These are phyloP conservation scores for Pristionchus exspectatus DNA, from an alignment of 2,888 invertebrate genomes.

Conservation along the genomic window DNA sequence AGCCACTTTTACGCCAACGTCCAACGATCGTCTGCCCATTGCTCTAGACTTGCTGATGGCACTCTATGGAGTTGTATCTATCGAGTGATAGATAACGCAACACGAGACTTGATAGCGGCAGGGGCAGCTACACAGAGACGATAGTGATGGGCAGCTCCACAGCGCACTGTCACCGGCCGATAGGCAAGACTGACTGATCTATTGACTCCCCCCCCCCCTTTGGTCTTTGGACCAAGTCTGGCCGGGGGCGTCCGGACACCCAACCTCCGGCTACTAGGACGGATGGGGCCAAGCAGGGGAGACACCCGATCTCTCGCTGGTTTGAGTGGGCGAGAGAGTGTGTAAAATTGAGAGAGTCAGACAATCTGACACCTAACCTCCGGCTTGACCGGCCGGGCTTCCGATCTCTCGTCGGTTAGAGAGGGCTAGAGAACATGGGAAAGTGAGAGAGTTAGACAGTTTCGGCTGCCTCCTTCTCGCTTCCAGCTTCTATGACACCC, in stretches of 20 bases:
- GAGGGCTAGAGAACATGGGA: background rate
- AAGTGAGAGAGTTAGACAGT: background rate
- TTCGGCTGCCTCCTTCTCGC: background rate
- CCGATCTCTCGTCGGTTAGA: background rate
- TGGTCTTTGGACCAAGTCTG: background rate
- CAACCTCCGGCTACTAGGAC: background rate
- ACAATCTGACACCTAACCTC: background rate
- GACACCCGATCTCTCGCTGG: background rate
- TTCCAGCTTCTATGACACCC: background rate
- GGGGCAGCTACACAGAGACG: too few species aligned
- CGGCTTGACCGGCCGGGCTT: background rate
- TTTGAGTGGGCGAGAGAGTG: background rate
- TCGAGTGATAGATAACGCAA: background rate
- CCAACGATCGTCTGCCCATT: slow-evolving; percentile 8
- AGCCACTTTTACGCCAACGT: background rate
- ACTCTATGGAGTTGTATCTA: background rate
- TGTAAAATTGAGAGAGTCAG: background rate
- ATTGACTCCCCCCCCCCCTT: background rate
- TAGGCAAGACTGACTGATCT: background rate
- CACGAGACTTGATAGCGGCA: background rate
- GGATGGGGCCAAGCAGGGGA: too few species aligned
- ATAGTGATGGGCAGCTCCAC: background rate
- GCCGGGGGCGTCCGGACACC: background rate
- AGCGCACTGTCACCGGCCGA: background rate
- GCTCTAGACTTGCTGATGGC: background rate